phyloP scores from a whole-genome alignment of 2,113 vertebrate species.

The Cynocephalus volans region DNA sequence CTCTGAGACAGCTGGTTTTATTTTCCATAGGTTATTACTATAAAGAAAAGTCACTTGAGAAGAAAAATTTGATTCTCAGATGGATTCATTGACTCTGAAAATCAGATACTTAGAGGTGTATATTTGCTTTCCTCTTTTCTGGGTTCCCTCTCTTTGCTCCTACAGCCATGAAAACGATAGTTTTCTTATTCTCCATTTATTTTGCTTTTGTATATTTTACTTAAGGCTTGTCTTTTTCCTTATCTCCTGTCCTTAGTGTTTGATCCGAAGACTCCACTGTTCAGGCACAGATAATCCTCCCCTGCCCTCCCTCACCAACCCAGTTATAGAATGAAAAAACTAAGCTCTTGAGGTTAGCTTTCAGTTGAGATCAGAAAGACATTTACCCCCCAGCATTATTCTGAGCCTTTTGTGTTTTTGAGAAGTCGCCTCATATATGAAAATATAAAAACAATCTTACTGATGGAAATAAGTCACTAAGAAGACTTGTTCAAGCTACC shows the following conservation, averaged over 20 bases:
- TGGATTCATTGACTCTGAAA: slow-evolving; percentile 60
- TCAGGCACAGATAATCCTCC: neutral
- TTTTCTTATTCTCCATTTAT: neutral
- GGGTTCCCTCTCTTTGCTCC: neutral
- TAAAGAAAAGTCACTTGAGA: slow-evolving; percentile 51
- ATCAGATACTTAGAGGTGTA: neutral
- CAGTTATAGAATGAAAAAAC: neutral
- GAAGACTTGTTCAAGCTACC: neutral
- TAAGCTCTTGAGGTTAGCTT: slow-evolving; percentile 7
- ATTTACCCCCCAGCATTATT: slow-evolving; percentile 45
- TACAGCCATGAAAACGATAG: neutral
- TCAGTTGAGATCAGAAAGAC: slow-evolving; percentile 38
- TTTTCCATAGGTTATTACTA: slow-evolving; percentile 47
- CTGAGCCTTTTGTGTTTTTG: slow-evolving; percentile 25
- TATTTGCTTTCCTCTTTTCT: slow-evolving; percentile 36
- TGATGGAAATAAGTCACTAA: neutral
- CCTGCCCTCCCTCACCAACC: fast-evolving
- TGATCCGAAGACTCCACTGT: slow-evolving; percentile 43
- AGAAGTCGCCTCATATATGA: slow-evolving; percentile 41
- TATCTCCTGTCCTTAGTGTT: slow-evolving; percentile 27
- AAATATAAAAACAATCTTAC: slow-evolving; percentile 54
- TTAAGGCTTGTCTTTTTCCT: neutral
- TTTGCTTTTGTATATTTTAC: slow-evolving; percentile 42
- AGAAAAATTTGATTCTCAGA: slow-evolving; percentile 45
- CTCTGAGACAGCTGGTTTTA: neutral